These are phyloP conservation scores for Nomada hirtipes DNA, from an alignment of 2,888 invertebrate species.

Conservation along the genomic window DNA sequence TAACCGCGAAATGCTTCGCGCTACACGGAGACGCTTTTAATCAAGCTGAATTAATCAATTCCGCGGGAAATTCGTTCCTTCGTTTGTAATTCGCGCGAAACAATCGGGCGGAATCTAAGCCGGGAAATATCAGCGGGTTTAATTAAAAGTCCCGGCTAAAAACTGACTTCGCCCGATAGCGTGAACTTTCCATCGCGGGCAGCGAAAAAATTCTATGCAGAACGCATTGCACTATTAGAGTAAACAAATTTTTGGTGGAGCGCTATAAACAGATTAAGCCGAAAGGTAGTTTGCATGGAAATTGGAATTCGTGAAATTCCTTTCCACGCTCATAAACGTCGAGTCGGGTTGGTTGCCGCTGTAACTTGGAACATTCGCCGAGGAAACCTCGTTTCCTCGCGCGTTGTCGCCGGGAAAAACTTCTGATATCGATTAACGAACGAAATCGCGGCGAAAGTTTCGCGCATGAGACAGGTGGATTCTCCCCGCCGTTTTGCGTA, in stretches of 20 bases:
- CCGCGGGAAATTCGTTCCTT: neutral
- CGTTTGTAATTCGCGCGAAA: neutral
- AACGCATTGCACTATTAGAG: slow-evolving; percentile 22
- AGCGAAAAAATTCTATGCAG: slow-evolving; percentile 22
- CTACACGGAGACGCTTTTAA: slow-evolving; percentile 30
- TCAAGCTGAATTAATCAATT: slow-evolving; percentile 25
- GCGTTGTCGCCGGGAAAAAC: neutral
- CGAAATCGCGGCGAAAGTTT: neutral
- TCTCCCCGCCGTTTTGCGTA: neutral
- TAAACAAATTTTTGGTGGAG: slow-evolving; percentile 42
- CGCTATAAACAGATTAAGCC: slow-evolving; percentile 48
- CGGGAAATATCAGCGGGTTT: slow-evolving; percentile 4
- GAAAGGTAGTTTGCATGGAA: slow-evolving; percentile 51
- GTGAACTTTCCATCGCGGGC: slow-evolving; percentile 10
- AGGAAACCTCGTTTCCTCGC: neutral
- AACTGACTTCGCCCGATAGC: neutral
- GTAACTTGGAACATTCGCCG: slow-evolving; percentile 10
- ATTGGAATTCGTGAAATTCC: slow-evolving; percentile 46
- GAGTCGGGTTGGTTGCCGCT: neutral
- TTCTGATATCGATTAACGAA: slow-evolving; percentile 18
- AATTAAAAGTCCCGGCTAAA: slow-evolving; percentile 8
- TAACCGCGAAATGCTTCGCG: neutral
- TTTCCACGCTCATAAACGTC: slow-evolving; percentile 8
- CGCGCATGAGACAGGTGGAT: too few relatives aligned
- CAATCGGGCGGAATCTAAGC: neutral